phyloP scores from a whole-genome alignment of 2,113 vertebrate species.

The Gymnocephalus cernua region DNA sequence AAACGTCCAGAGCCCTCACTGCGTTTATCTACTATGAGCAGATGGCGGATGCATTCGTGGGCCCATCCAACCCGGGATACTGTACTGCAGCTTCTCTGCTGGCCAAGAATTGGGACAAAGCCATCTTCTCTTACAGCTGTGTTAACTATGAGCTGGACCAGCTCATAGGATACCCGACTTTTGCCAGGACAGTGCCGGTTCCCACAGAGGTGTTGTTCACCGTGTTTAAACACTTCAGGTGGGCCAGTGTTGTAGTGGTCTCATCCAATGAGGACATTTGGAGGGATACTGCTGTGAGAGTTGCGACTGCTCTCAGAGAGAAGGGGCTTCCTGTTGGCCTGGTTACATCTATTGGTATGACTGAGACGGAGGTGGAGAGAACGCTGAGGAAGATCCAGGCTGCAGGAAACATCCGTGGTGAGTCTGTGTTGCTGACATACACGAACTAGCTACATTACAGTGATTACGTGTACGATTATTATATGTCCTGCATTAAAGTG shows the following conservation, averaged over 20 bases:
- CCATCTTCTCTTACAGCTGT: constrained; percentile 91
- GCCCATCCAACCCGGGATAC: constrained; percentile 91
- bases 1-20: constrained; percentile 87
- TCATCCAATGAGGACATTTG: constrained; percentile 91
- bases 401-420: constrained; percentile 87
- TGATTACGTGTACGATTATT: neutral
- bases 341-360: constrained; percentile 81
- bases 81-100: constrained; percentile 88
- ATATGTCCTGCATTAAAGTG: neutral
- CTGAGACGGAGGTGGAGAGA: constrained; percentile 82
- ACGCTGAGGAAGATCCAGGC: constrained; percentile 84
- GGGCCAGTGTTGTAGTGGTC: constrained; percentile 90
- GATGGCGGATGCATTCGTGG: constrained; percentile 86
- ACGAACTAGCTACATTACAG: neutral
- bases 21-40: constrained; percentile 85
- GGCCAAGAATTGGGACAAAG: constrained; percentile 90
- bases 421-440: constrained; percentile 61
- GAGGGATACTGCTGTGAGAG: constrained; percentile 86
- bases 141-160: constrained; percentile 88
- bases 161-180: constrained; percentile 79
- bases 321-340: constrained; percentile 86
- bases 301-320: constrained; percentile 85
- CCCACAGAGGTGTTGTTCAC: constrained; percentile 84
- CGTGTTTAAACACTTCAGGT: constrained; percentile 90
- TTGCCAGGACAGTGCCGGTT: constrained; percentile 86